Evolutionary conservation across 2,797 vertebrate species (phyloP), one percentile per base, ranked within the genome.

Genomic region (Pitangus sulphuratus): DNA sequence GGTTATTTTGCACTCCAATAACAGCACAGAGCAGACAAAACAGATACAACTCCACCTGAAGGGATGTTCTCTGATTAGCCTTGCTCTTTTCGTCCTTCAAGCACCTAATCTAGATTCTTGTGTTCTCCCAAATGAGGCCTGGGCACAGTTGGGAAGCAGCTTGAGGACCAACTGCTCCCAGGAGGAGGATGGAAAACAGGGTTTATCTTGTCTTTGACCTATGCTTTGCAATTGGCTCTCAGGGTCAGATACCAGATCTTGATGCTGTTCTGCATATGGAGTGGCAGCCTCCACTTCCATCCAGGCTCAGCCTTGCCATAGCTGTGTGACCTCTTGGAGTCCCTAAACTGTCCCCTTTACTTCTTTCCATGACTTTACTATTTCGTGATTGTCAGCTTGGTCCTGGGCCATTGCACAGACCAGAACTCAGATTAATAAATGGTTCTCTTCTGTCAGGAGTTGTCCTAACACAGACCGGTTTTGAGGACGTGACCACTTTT

Each of bases 151-250:
- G 22, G 22, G 35, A 70, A 35, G 18, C 5, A 81, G 3, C 9
- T 30, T 57, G 14, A 12, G 15, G 16, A 58, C 3, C 2, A 70
- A 1, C 12, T 37, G 7, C 10, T 75, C 24, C 24, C 47, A 74
- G 39, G 25, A 53, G 3, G 21, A 0, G 0, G n/a, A 42, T 22
- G 21, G 22, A 74, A 89, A 84, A 66, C 1, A 31, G 6, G 6
- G 9, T 48, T 81, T 60, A 11, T 72, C 6, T 61, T 60, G 9
- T 30, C 30, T 78, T 81, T 74, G 17, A 72, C 4, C 6, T 61
- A 2, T 31, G 16, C 7, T 65, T 31, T 60, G 9, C 15, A 61
- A 8, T 11, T 61, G 10, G 3, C 2, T 83, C 1, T 77, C 19
- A 65, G 50, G 26, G 15, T 3, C 16, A 48, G 54, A 26, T 58